These are phyloP conservation scores for Cyrtonyx montezumae DNA, from an alignment of 2,113 vertebrate species.

Conservation along the genomic window DNA sequence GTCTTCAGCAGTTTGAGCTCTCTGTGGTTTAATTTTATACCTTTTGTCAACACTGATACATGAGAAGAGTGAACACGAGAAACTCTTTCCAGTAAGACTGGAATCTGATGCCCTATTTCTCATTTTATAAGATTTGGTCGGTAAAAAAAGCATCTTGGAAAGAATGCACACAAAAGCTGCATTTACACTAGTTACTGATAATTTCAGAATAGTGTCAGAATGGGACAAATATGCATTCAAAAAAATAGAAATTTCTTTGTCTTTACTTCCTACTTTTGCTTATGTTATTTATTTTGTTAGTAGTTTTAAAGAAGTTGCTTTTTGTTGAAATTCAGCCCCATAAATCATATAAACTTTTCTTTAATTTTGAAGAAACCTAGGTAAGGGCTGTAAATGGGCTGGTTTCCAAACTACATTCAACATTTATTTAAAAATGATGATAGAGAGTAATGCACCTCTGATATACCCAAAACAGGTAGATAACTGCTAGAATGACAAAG, in stretches of 20 bases:
- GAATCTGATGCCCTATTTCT: neutral
- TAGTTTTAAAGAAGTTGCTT: neutral
- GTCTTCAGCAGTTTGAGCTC: neutral
- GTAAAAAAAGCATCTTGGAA: neutral
- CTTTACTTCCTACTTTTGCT: neutral
- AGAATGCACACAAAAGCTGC: neutral
- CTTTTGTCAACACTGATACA: neutral
- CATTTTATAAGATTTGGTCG: neutral
- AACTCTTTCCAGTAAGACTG: neutral
- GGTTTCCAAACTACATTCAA: neutral
- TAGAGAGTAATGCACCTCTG: neutral
- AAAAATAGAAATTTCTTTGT: neutral
- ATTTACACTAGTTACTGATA: neutral
- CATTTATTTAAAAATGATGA: slow-evolving; percentile 32
- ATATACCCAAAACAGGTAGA: slow-evolving; percentile 6
- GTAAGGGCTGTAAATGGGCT: neutral
- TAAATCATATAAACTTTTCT: neutral
- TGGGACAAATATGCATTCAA: neutral
- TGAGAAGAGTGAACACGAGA: neutral
- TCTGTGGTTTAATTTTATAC: neutral
- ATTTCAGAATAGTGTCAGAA: neutral
- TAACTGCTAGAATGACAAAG: slow-evolving; percentile 41
- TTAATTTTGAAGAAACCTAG: slow-evolving; percentile 5
- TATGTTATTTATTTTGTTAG: neutral
- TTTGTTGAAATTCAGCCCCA: neutral